These are phyloP conservation scores for Athalia rosae DNA, from an alignment of 2,888 invertebrate genomes.

Conservation along the genomic window DNA sequence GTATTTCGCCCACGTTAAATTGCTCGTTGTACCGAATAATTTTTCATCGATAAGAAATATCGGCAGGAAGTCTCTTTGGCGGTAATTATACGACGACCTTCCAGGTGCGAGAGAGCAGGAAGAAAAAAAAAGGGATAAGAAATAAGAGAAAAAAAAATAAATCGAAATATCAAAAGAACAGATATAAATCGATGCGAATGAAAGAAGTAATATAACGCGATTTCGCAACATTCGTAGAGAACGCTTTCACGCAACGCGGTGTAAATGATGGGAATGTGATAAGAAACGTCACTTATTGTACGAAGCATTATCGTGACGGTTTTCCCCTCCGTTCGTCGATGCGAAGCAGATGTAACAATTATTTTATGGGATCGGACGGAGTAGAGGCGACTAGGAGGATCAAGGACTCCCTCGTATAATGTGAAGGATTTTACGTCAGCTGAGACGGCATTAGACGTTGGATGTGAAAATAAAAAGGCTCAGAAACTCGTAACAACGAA, in stretches of 20 bases:
- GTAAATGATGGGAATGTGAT: constrained; percentile 27
- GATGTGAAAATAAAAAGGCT: neutral
- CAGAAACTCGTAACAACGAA: constrained; percentile 15
- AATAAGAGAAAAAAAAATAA: neutral
- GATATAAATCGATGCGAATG: constrained; percentile 22
- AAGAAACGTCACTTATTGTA: neutral
- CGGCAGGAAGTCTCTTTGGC: constrained; percentile 34
- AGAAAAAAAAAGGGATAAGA: neutral
- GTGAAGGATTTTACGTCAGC: too few species aligned
- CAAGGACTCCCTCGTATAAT: too few species aligned
- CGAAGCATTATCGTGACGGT: too few species aligned
- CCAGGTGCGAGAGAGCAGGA: neutral
- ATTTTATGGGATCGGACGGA: too few species aligned
- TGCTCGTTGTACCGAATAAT: constrained; percentile 11
- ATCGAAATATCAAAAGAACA: neutral
- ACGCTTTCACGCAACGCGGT: constrained; percentile 19
- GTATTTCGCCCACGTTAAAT: constrained; percentile 39
- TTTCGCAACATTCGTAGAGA: constrained; percentile 13
- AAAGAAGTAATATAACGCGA: neutral
- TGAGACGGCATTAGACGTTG: neutral
- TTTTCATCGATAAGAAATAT: constrained; percentile 25
- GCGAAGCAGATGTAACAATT: too few species aligned
- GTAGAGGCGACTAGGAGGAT: too few species aligned
- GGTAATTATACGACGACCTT: constrained; percentile 24
- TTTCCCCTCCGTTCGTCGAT: too few species aligned